Conservation (phyloP, 2,797 vertebrate genomes). For the Clarias pachynema region DNA sequence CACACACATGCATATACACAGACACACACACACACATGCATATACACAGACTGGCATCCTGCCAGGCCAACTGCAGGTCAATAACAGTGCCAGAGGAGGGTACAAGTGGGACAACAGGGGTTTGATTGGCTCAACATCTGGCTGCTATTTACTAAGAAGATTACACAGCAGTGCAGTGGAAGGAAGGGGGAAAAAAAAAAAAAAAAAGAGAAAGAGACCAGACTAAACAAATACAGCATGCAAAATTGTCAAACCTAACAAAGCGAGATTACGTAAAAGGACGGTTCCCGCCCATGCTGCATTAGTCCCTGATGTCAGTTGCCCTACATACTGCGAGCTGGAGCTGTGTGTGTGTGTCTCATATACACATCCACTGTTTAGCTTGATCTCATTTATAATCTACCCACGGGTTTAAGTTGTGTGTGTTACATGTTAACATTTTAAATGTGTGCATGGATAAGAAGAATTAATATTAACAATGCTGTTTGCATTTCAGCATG, state of each 20-base stretch:
- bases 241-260: conserved; percentile 14
- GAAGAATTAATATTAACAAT: neutral
- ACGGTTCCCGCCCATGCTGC: conserved; percentile 8
- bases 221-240: conserved; percentile 45
- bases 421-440: neutral
- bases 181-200: neutral
- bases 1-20: too few relatives aligned
- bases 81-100: conserved; percentile 54
- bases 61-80: conserved; percentile 61
- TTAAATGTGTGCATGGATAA: neutral
- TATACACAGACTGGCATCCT: conserved; percentile 4
- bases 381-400: neutral
- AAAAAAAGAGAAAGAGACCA: neutral
- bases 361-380: conserved; percentile 18
- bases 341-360: neutral
- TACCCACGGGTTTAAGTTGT: neutral
- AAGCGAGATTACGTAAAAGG: conserved; percentile 24
- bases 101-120: conserved; percentile 24
- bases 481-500: neutral
- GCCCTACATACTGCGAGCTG: neutral
- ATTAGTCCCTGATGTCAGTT: neutral
- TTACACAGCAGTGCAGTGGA: conserved; percentile 25
- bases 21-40: neutral
- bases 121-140: conserved; percentile 49
- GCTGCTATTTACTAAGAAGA: conserved; percentile 39